Conservation (phyloP, 2,797 vertebrate species). For the Acrossocheilus fasciatus region DNA sequence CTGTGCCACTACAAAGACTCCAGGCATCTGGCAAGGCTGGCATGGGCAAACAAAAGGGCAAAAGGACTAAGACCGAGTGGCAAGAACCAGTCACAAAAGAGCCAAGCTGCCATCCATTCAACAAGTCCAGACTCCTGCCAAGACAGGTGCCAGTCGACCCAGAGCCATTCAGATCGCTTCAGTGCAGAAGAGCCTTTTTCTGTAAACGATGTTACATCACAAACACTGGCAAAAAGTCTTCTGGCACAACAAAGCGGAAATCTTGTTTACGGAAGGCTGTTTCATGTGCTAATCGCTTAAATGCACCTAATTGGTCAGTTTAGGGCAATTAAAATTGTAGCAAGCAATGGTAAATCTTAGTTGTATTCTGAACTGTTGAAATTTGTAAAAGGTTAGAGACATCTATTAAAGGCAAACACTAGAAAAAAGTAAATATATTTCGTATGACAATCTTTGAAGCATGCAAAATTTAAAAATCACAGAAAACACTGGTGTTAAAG, state of each 20-base stretch:
- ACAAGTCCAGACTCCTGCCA: constrained; percentile 14
- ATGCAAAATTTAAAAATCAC: not conserved
- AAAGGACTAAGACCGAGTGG: constrained; percentile 4
- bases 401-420: not conserved
- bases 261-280: not conserved
- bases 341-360: not conserved
- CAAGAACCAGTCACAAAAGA: constrained; percentile 21
- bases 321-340: not conserved
- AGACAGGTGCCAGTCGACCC: constrained; percentile 1
- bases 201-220: not conserved
- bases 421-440: not conserved
- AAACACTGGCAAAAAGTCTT: not conserved
- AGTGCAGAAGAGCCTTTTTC: not conserved
- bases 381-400: not conserved
- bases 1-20: constrained; percentile 19
- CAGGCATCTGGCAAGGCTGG: constrained; percentile 67
- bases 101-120: constrained; percentile 9
- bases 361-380: not conserved
- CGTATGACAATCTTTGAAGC: not conserved
- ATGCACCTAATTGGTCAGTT: not conserved
- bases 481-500: not conserved
- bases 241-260: not conserved
- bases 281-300: too few species aligned
- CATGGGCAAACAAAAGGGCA: constrained; percentile 49
- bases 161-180: not conserved